Evolutionary conservation across 2,797 vertebrate species (phyloP).

Genomic region (Pristis pectinata): DNA sequence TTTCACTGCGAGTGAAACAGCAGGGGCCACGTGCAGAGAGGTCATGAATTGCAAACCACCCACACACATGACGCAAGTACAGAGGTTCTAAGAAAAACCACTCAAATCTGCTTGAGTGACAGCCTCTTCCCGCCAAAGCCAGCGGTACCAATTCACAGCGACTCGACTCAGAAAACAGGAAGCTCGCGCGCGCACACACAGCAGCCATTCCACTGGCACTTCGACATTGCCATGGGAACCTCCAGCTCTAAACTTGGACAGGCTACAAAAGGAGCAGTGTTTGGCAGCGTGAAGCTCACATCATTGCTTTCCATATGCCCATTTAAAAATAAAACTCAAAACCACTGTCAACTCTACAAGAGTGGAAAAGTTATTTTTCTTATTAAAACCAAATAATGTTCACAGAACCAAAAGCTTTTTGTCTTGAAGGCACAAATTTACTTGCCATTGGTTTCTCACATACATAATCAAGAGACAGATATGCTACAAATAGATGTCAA

Average conservation of each 20-base stretch:
- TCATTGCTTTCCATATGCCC: background rate
- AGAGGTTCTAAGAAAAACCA: background rate
- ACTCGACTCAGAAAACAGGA: background rate
- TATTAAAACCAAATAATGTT: background rate
- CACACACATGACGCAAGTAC: background rate
- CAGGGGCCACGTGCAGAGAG: background rate
- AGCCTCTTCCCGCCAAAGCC: conserved; percentile 31
- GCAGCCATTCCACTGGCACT: background rate
- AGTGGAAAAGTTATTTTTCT: background rate
- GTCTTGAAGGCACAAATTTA: background rate
- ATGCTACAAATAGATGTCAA: background rate
- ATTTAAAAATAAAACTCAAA: too few species aligned
- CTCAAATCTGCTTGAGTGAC: background rate
- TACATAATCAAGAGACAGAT: too few species aligned
- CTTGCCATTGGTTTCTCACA: too few species aligned
- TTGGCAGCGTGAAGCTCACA: conserved; percentile 24
- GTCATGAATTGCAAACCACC: background rate
- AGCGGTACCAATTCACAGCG: background rate
- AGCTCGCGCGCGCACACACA: background rate
- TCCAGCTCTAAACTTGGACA: background rate
- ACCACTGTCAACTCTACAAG: background rate
- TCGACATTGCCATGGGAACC: conserved; percentile 23
- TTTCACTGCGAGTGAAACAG: background rate
- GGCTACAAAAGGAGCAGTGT: conserved; percentile 31
- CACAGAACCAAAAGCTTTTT: background rate